Conservation (phyloP, 2,113 vertebrate genomes). For the Ochotona curzoniae region DNA sequence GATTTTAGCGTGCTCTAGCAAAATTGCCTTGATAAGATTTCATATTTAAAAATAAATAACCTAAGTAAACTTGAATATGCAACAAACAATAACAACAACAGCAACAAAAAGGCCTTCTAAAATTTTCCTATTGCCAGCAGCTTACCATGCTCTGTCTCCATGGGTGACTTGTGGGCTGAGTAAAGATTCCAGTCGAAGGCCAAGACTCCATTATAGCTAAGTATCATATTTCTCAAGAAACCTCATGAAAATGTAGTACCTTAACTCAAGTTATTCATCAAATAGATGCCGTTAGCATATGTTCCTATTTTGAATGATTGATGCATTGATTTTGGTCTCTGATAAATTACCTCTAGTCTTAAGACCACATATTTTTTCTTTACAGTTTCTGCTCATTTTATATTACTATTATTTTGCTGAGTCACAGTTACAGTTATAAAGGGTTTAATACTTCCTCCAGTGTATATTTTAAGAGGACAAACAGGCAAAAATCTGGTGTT, state of each 20-base stretch:
- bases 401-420: background rate
- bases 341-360: background rate
- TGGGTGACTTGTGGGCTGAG: background rate
- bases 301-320: background rate
- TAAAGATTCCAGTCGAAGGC: background rate
- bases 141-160: background rate
- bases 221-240: background rate
- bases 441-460: background rate
- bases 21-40: background rate
- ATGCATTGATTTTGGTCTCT: background rate
- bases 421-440: background rate
- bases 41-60: background rate
- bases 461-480: background rate
- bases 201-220: background rate
- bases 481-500: background rate
- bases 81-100: too few relatives aligned
- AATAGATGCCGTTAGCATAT: background rate
- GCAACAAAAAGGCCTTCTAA: background rate
- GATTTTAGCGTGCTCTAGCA: background rate
- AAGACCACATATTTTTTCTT: background rate
- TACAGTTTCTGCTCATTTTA: background rate
- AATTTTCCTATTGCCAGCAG: background rate
- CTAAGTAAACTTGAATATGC: background rate
- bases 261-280: background rate
- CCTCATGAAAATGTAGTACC: background rate